Conservation (phyloP, 2,888 invertebrate species). For the Drosophila peninsularis region DNA sequence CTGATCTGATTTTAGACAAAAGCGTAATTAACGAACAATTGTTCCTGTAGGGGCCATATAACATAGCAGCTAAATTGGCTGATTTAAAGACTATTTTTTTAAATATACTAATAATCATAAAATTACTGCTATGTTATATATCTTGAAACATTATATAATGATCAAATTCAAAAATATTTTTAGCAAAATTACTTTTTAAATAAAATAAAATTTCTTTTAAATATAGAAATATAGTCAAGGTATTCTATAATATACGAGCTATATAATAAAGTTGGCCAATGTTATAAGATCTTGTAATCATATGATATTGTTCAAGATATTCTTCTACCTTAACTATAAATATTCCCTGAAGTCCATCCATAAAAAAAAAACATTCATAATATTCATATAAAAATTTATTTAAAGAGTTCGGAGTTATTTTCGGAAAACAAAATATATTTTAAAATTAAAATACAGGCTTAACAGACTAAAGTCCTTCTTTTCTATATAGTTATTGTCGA, state of each 20-base stretch:
- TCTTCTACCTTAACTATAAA: not conserved
- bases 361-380: not conserved
- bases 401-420: not conserved
- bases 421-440: conserved; percentile 2
- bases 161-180: not conserved
- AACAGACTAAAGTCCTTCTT: conserved; percentile 13
- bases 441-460: conserved; percentile 10
- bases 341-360: not conserved
- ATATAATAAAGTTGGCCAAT: too few species aligned
- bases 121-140: not conserved
- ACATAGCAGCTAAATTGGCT: not conserved
- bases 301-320: not conserved
- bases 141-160: not conserved
- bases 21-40: not conserved
- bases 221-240: not conserved
- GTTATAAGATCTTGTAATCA: not conserved
- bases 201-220: not conserved
- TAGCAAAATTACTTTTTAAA: not conserved
- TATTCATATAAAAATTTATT: conserved; percentile 1
- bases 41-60: not conserved
- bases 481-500: conserved; percentile 35
- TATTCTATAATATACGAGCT: not conserved
- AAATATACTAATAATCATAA: not conserved
- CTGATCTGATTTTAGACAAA: not conserved
- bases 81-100: not conserved